A percentile compares a stretch with the other conserved stretches of the same genome.
Evolutionary conservation across 2,888 invertebrate genomes (phyloP).

Genomic region (Anagyrus pseudococci): DNA sequence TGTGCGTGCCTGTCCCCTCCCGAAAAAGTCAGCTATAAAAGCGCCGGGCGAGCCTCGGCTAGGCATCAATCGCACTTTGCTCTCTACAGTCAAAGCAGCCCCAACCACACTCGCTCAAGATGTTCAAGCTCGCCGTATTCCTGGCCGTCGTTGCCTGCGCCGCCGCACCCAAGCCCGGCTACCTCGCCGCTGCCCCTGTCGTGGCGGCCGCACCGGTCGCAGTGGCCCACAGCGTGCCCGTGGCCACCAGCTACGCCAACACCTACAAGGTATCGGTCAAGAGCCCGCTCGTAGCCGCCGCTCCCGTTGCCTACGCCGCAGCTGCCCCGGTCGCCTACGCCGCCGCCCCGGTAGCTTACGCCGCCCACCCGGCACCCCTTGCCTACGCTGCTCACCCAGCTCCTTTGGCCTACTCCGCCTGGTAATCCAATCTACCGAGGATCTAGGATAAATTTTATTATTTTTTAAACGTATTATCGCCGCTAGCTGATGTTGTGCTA

Average conservation of each 20-base stretch:
- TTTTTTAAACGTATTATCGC: no score
- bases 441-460: no score
- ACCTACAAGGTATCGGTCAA: conserved; percentile 63
- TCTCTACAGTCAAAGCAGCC: conserved; percentile 15
- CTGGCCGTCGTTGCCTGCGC: conserved; percentile 53
- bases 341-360: neutral
- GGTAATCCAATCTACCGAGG: no score
- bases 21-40: conserved; percentile 1
- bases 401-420: conserved; percentile 7
- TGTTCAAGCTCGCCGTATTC: conserved; percentile 49
- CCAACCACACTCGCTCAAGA: conserved; percentile 23
- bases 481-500: no score
- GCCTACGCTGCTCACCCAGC: conserved; percentile 8
- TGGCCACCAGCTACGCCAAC: conserved; percentile 51
- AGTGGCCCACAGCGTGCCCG: conserved; percentile 48
- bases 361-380: neutral
- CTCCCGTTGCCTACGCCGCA: conserved; percentile 51
- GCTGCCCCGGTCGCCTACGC: conserved; percentile 47
- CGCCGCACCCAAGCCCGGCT: conserved; percentile 21
- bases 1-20: neutral
- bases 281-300: conserved; percentile 54
- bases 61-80: conserved; percentile 29
- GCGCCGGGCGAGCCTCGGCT: neutral
- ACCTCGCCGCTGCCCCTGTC: neutral
- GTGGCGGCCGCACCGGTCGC: conserved; percentile 35